Percentiles rank a stretch among this genome's conserved stretches.
phyloP scores from a whole-genome alignment of 2,113 vertebrate genomes.

The Silurus glanis region DNA sequence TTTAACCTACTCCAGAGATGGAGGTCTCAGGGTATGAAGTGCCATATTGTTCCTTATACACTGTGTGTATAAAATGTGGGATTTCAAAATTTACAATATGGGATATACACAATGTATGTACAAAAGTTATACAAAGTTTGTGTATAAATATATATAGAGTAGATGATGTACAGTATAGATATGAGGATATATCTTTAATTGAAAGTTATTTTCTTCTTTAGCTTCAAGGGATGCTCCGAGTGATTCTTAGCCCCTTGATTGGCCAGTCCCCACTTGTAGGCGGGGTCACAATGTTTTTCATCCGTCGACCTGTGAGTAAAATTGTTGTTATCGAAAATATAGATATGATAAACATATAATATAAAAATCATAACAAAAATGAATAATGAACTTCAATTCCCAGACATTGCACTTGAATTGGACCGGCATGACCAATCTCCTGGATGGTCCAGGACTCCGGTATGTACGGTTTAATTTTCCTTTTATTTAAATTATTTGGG shows the following conservation, averaged over 20 bases:
- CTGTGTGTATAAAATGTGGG: too few species aligned
- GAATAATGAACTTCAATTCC: neutral
- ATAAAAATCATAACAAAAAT: neutral
- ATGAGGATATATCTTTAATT: too few species aligned
- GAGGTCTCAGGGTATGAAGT: too few species aligned
- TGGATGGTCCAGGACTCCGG: conserved; percentile 89
- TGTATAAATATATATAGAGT: too few species aligned
- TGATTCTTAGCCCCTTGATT: conserved; percentile 90
- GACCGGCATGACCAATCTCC: conserved; percentile 90
- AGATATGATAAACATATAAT: too few species aligned
- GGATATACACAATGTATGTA: too few species aligned
- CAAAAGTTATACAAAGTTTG: too few species aligned
- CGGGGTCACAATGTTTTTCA: conserved; percentile 92
- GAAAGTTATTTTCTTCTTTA: conserved; percentile 59
- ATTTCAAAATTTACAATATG: too few species aligned
- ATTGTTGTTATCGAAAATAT: neutral
- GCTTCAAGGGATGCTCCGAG: conserved; percentile 84
- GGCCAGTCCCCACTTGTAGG: conserved; percentile 85
- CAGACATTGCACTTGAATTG: conserved; percentile 86
- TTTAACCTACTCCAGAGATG: too few species aligned
- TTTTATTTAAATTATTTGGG: neutral
- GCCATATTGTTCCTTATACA: too few species aligned
- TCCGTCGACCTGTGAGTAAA: conserved; percentile 88
- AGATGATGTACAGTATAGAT: too few species aligned
- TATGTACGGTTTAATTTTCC: conserved; percentile 57